phyloP scores from a whole-genome alignment of 2,113 vertebrate species.

The Patagioenas fasciata region DNA sequence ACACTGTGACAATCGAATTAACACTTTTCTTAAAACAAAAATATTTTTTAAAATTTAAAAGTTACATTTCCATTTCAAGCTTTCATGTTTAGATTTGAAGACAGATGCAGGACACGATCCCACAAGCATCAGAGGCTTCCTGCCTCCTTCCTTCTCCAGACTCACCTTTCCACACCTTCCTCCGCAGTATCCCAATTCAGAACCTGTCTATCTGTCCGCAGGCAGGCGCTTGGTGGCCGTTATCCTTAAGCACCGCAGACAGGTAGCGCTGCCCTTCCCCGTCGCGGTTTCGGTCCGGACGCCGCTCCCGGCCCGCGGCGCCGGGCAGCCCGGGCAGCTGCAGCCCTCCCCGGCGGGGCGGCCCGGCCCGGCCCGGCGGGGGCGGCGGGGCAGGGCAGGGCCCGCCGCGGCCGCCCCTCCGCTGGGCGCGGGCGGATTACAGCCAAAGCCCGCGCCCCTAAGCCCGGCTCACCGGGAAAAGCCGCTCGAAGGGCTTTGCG shows the following conservation, averaged over 20 bases:
- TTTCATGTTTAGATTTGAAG: background rate
- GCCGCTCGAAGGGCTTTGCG: background rate
- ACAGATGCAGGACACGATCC: fast-evolving
- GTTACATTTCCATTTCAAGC: background rate
- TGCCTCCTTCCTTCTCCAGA: background rate
- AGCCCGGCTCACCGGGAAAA: slow-evolving; percentile 11
- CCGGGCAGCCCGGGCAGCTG: background rate
- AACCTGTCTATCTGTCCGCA: background rate
- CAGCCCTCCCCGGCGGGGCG: background rate
- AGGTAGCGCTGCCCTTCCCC: background rate
- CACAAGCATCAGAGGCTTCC: fast-evolving
- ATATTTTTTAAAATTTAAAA: too few relatives aligned
- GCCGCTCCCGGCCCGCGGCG: background rate
- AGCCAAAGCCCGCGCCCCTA: background rate
- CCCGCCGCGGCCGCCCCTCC: background rate
- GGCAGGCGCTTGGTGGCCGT: background rate
- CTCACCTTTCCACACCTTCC: background rate
- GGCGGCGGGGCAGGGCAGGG: background rate
- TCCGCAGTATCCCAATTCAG: background rate
- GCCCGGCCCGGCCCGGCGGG: background rate
- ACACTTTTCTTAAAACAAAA: background rate
- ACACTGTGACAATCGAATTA: background rate
- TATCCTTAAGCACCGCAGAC: background rate
- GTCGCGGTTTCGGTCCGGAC: too few relatives aligned
- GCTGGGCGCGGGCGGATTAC: background rate